Conservation (phyloP, 2,797 vertebrate species). For the Dendrocincla tyrannina region DNA sequence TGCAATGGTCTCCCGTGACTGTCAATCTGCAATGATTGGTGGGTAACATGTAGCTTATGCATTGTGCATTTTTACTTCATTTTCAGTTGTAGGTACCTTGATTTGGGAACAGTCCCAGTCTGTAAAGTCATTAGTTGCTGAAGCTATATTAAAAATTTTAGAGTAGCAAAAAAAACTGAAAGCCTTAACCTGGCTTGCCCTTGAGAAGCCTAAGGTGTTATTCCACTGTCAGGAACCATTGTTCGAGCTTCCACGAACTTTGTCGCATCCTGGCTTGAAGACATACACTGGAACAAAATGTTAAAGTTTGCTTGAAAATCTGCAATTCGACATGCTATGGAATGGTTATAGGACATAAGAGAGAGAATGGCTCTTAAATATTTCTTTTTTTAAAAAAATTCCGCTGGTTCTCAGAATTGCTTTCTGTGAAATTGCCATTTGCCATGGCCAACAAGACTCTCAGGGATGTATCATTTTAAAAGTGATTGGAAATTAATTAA, state of each 20-base stretch:
- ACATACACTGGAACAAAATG: background rate
- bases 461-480: background rate
- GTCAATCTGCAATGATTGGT: background rate
- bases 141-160: background rate
- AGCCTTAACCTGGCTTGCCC: background rate
- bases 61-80: slow-evolving; percentile 3
- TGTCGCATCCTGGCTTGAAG: background rate
- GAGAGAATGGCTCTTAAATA: background rate
- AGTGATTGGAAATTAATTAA: background rate
- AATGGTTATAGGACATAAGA: background rate
- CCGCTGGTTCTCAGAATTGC: slow-evolving; percentile 1
- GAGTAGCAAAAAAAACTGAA: background rate
- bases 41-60: background rate
- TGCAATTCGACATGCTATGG: background rate
- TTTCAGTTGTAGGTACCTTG: background rate
- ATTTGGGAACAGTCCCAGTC: background rate
- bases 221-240: background rate
- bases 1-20: background rate
- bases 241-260: background rate
- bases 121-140: background rate
- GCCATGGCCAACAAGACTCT: background rate
- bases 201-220: background rate
- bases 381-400: background rate
- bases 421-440: background rate
- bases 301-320: background rate